A percentile compares a stretch with the other conserved stretches of the same genome.
Evolutionary conservation across 2,797 vertebrate genomes (phyloP).

Genomic region (Gila robusta): DNA sequence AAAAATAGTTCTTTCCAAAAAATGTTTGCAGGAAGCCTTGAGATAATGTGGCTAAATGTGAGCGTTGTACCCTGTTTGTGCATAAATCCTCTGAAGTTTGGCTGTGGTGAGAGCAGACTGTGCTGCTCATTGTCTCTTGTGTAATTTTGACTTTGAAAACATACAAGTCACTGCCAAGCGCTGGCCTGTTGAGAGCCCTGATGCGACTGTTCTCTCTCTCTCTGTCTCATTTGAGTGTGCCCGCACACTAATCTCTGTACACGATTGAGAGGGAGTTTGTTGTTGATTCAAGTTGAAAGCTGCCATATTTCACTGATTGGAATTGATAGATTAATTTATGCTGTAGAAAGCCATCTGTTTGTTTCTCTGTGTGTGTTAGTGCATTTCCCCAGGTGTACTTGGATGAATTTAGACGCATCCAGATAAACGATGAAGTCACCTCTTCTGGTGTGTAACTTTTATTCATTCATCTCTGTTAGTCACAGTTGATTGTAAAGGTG

Average conservation of each 20-base stretch:
- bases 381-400: conserved; percentile 34
- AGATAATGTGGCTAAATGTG: not conserved
- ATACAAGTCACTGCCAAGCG: conserved; percentile 69
- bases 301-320: conserved; percentile 64
- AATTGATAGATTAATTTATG: conserved; percentile 68
- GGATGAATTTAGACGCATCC: conserved; percentile 5
- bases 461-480: not conserved
- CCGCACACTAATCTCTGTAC: conserved; percentile 25
- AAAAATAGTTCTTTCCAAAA: not conserved
- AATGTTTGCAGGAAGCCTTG: not conserved
- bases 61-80: too few relatives aligned
- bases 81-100: conserved; percentile 36
- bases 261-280: conserved; percentile 62
- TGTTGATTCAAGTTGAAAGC: conserved; percentile 65
- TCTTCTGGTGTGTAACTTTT: conserved; percentile 23
- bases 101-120: conserved; percentile 38
- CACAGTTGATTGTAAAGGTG: not conserved
- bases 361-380: conserved; percentile 38
- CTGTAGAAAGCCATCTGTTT: conserved; percentile 62
- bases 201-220: conserved; percentile 44
- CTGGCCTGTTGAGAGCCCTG: conserved; percentile 59
- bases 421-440: conserved; percentile 12
- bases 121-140: conserved; percentile 62
- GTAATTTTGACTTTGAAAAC: conserved; percentile 80
- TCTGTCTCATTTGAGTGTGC: conserved; percentile 26